These are phyloP conservation scores for Drosophila mimetica DNA, from an alignment of 2,888 invertebrate species.

Conservation along the genomic window DNA sequence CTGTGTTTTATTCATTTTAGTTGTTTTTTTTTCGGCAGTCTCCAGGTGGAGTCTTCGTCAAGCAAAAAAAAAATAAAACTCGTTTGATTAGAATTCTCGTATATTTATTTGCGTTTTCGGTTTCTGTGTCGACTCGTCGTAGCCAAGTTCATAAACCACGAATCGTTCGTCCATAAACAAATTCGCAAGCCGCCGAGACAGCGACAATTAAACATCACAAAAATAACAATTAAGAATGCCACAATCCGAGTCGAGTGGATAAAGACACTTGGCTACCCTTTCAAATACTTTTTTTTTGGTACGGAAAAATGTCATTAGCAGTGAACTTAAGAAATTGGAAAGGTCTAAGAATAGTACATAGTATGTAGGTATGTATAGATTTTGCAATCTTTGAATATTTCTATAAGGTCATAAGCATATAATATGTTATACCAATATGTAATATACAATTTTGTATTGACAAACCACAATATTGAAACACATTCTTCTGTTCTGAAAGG, in stretches of 20 bases:
- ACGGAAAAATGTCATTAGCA: neutral
- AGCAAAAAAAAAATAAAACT: slow-evolving; percentile 21
- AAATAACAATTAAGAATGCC: slow-evolving; percentile 37
- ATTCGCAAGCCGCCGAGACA: slow-evolving; percentile 38
- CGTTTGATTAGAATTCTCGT: slow-evolving; percentile 40
- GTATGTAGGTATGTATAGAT: too few relatives aligned
- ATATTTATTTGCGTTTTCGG: slow-evolving; percentile 19
- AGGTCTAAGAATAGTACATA: neutral
- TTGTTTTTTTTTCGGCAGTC: slow-evolving; percentile 10
- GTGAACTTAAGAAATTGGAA: too few relatives aligned
- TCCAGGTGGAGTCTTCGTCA: slow-evolving; percentile 16
- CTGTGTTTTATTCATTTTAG: slow-evolving; percentile 14
- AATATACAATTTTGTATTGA: too few relatives aligned
- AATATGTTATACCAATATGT: too few relatives aligned
- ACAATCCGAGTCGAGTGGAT: slow-evolving; percentile 4
- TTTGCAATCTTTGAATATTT: too few relatives aligned
- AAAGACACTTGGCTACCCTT: slow-evolving; percentile 2
- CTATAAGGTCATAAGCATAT: too few relatives aligned
- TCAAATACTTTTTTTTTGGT: neutral
- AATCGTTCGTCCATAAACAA: slow-evolving; percentile 61
- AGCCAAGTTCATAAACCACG: slow-evolving; percentile 61
- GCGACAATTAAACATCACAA: slow-evolving; percentile 50
- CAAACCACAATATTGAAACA: too few relatives aligned
- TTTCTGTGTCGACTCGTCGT: slow-evolving; percentile 35
- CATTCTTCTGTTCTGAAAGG: neutral